phyloP scores from a whole-genome alignment of 2,797 vertebrate species.

The Lycodopsis pacificus region DNA sequence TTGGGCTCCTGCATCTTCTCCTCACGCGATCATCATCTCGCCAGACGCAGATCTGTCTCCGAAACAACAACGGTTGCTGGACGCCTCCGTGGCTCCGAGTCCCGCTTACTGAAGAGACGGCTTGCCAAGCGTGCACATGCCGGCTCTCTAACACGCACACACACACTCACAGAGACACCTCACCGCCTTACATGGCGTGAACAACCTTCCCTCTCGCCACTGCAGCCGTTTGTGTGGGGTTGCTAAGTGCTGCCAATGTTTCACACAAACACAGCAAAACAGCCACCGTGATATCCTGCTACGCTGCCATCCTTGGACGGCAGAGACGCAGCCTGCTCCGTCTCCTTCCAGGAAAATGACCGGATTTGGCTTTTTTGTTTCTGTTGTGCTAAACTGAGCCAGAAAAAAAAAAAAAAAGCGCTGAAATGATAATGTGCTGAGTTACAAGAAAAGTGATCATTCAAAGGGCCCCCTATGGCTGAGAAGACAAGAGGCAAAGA shows the following conservation, averaged over 20 bases:
- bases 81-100: constrained; percentile 45
- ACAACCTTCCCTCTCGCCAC: constrained; percentile 48
- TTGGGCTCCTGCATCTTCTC: constrained; percentile 8
- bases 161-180: constrained; percentile 33
- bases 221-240: constrained; percentile 66
- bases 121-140: constrained; percentile 69
- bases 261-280: constrained; percentile 76
- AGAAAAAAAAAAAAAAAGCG: neutral
- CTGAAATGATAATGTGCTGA: constrained; percentile 1
- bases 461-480: neutral
- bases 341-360: constrained; percentile 50
- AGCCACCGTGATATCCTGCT: constrained; percentile 62
- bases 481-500: neutral
- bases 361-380: constrained; percentile 27
- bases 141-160: constrained; percentile 34
- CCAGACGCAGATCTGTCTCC: constrained; percentile 14
- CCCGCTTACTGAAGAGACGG: constrained; percentile 54
- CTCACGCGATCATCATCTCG: constrained; percentile 2
- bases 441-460: neutral
- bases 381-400: constrained; percentile 25
- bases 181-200: constrained; percentile 81
- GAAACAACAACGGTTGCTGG: constrained; percentile 8
- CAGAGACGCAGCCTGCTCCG: constrained; percentile 30
- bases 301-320: constrained; percentile 50
- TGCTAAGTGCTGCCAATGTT: constrained; percentile 77